A percentile compares a stretch with the other conserved stretches of the same genome.
phyloP scores from a whole-genome alignment of 2,113 vertebrate genomes.

The Oreochromis tanganicae region DNA sequence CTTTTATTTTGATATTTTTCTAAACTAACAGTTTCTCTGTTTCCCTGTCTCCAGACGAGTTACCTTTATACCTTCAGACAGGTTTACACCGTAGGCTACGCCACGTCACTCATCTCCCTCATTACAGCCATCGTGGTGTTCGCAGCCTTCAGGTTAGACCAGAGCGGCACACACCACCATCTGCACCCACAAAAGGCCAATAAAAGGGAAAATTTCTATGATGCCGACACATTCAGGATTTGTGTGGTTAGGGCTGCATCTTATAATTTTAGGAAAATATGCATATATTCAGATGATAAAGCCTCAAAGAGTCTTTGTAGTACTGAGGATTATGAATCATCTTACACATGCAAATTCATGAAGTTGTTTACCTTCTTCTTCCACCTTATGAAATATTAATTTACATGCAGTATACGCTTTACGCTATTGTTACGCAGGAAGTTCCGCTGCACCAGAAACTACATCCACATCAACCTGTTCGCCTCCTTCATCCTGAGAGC shows the following conservation, averaged over 20 bases:
- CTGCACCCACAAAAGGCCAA: neutral
- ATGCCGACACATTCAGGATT: neutral
- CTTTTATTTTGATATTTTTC: neutral
- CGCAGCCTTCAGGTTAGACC: slow-evolving; percentile 69
- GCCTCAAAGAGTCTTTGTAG: neutral
- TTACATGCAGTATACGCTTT: neutral
- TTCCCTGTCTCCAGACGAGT: slow-evolving; percentile 45
- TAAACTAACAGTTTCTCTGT: neutral
- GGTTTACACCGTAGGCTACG: slow-evolving; percentile 76
- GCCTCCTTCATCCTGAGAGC: slow-evolving; percentile 81
- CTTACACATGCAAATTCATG: neutral
- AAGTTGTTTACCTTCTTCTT: neutral
- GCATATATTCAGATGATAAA: neutral
- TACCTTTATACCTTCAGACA: slow-evolving; percentile 71
- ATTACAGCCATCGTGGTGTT: slow-evolving; percentile 73
- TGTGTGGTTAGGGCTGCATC: neutral
- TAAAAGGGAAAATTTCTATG: neutral
- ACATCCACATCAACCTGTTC: slow-evolving; percentile 87
- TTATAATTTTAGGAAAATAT: neutral
- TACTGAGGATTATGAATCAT: neutral
- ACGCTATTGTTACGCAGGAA: slow-evolving; percentile 63
- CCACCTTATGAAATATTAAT: neutral
- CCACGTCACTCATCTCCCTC: slow-evolving; percentile 75
- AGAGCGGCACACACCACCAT: neutral
- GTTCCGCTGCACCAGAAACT: slow-evolving; percentile 86